Conservation (phyloP, 1,140 invertebrate species). For the Formica exsecta region DNA sequence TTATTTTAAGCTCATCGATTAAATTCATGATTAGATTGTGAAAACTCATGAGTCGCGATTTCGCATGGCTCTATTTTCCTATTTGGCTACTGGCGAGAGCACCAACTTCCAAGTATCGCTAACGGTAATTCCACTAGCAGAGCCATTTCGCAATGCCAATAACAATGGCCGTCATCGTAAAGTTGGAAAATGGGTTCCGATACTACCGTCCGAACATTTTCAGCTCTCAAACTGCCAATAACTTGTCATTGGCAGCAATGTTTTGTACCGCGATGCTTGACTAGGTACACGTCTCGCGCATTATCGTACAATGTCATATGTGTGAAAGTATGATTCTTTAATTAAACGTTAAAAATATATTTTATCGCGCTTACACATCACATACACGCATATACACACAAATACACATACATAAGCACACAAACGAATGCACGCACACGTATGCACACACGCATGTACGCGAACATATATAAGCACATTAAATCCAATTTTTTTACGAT, state of each 20-base stretch:
- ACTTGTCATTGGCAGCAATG: conserved; percentile 72
- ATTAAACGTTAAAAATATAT: background rate
- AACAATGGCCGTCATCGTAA: conserved; percentile 82
- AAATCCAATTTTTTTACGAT: background rate
- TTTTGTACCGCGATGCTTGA: conserved; percentile 26
- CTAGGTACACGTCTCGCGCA: conserved; percentile 24
- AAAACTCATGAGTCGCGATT: conserved; percentile 28
- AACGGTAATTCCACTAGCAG: conserved; percentile 56
- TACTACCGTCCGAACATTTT: conserved; percentile 76
- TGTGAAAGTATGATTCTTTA: background rate
- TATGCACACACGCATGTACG: too few species aligned
- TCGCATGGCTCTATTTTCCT: background rate
- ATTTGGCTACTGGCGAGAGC: background rate
- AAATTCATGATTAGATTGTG: conserved; percentile 53
- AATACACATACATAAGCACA: too few species aligned
- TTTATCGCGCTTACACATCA: too few species aligned
- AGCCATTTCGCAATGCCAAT: conserved; percentile 74
- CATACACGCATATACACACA: too few species aligned
- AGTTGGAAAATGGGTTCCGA: conserved; percentile 79
- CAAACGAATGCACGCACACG: too few species aligned
- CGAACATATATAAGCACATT: too few species aligned
- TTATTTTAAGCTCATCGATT: conserved; percentile 17
- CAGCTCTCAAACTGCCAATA: conserved; percentile 79
- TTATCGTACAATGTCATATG: conserved; percentile 10
- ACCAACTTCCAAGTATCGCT: conserved; percentile 50